Conservation (phyloP, 2,888 invertebrate species). For the Andrena bicolor region DNA sequence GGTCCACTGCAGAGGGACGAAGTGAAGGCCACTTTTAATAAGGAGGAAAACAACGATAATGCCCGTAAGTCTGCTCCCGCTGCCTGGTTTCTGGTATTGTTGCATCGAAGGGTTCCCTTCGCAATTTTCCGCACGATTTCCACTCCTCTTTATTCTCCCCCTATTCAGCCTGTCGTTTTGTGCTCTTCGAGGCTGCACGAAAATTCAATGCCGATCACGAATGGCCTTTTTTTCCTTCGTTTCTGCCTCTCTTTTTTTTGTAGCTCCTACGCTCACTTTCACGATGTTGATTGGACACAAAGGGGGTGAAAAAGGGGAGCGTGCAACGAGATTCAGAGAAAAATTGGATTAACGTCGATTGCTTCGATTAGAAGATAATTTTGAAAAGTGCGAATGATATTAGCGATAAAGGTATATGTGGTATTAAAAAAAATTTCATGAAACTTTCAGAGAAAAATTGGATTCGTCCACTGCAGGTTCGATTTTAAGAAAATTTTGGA, state of each 20-base stretch:
- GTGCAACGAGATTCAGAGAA: neutral
- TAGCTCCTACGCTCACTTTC: neutral
- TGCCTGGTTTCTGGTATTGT: constrained; percentile 62
- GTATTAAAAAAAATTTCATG: neutral
- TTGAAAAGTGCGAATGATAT: neutral
- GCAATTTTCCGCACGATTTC: constrained; percentile 70
- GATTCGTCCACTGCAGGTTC: no score
- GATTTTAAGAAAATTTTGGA: neutral
- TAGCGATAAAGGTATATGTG: neutral
- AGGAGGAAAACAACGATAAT: constrained; percentile 86
- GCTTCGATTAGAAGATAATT: no score
- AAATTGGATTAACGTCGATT: no score
- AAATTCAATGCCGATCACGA: constrained; percentile 49
- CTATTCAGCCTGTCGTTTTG: constrained; percentile 8
- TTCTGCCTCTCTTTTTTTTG: neutral
- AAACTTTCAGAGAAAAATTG: neutral
- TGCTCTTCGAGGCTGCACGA: constrained; percentile 24
- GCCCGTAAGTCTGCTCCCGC: constrained; percentile 78
- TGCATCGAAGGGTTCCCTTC: constrained; percentile 52
- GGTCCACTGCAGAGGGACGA: constrained; percentile 90
- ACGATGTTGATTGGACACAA: constrained; percentile 13
- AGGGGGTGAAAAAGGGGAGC: neutral
- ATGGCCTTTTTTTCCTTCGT: constrained; percentile 8
- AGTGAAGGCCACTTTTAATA: constrained; percentile 87
- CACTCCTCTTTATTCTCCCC: constrained; percentile 44